Conservation (phyloP, 2,888 invertebrate genomes). For the Galeruca laticollis region DNA sequence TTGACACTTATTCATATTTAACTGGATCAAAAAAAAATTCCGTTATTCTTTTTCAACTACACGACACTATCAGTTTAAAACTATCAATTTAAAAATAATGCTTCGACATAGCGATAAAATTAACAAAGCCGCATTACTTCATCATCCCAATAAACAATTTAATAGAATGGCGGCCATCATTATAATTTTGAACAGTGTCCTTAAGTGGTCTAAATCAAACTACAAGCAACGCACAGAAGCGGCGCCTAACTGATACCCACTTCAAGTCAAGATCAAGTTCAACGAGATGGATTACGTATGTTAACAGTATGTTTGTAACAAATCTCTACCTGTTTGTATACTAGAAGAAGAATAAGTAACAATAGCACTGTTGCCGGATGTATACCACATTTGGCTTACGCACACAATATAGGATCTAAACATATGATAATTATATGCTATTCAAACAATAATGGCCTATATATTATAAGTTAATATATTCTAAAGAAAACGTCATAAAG, state of each 20-base stretch:
- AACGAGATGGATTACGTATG: constrained; percentile 43
- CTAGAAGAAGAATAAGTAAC: constrained; percentile 17
- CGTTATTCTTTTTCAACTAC: neutral
- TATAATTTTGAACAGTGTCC: constrained; percentile 22
- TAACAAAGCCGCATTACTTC: constrained; percentile 10
- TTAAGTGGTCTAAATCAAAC: constrained; percentile 27
- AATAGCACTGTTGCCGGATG: neutral
- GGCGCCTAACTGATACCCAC: constrained; percentile 41
- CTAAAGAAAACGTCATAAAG: no score
- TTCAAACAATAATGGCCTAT: no score
- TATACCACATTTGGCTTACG: neutral
- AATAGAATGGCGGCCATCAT: constrained; percentile 22
- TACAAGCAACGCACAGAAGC: constrained; percentile 31
- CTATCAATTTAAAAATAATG: no score
- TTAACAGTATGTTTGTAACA: constrained; percentile 31
- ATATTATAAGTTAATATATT: no score
- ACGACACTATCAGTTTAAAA: neutral
- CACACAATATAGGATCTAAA: no score
- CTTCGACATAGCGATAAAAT: neutral
- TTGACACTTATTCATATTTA: neutral
- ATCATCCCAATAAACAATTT: constrained; percentile 23
- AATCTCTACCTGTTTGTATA: constrained; percentile 23
- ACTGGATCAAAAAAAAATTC: neutral
- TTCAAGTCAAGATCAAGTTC: constrained; percentile 45
- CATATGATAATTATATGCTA: no score